Conservation (phyloP, 2,113 vertebrate species). For the Oenanthe melanoleuca region DNA sequence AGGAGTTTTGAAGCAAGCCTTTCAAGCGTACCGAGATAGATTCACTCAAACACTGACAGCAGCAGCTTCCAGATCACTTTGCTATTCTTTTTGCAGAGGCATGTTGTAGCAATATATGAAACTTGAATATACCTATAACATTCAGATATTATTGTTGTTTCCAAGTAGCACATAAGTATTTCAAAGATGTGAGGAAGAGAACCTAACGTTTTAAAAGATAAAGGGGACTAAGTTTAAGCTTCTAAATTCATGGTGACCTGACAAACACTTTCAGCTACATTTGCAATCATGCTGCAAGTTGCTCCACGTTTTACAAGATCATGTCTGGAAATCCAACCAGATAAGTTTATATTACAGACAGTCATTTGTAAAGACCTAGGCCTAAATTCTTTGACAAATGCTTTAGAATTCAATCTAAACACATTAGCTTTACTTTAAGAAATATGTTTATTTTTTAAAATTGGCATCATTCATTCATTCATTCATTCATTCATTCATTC, state of each 20-base stretch:
- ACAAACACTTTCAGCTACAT: neutral
- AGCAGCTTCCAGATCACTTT: neutral
- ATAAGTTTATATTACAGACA: neutral
- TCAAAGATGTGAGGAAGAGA: neutral
- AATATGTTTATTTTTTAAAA: neutral
- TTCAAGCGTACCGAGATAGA: neutral
- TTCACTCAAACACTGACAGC: neutral
- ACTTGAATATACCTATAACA: neutral
- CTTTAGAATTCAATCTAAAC: neutral
- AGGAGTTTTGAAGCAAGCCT: neutral
- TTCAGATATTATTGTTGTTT: neutral
- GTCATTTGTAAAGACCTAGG: neutral
- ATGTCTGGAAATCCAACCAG: neutral
- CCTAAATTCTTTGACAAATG: neutral
- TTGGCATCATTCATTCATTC: neutral
- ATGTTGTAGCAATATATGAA: neutral
- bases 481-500: neutral
- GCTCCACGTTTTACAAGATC: neutral
- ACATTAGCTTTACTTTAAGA: neutral
- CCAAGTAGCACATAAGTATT: neutral
- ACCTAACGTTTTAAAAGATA: neutral
- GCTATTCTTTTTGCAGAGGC: neutral
- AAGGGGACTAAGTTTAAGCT: neutral
- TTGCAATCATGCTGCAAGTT: neutral
- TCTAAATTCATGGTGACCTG: neutral